A percentile compares a stretch with the other conserved stretches of the same genome.
Evolutionary conservation across 1,140 invertebrate species (phyloP).

Genomic region (Cyclargus thomasi): DNA sequence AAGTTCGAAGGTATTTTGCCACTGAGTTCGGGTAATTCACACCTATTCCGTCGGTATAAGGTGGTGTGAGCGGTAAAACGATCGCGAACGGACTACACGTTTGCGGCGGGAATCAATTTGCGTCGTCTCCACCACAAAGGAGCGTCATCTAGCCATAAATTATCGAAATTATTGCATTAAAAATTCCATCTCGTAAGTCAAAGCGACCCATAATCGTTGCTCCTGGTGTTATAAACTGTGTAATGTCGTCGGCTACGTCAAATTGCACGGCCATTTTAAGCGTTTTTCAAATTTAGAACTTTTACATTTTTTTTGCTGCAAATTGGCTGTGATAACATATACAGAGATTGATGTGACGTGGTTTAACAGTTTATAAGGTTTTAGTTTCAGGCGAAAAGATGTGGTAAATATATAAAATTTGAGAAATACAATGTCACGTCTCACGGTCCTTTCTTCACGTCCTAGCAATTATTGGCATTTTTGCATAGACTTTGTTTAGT

Average conservation of each 20-base stretch:
- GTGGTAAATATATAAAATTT: too few relatives aligned
- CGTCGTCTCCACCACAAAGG: slow-evolving; percentile 46
- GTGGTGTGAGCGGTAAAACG: too few relatives aligned
- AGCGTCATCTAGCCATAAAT: slow-evolving; percentile 76
- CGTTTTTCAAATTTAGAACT: not conserved
- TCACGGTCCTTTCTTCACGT: too few relatives aligned
- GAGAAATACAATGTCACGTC: too few relatives aligned
- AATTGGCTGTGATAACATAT: not conserved
- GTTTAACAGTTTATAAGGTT: too few relatives aligned
- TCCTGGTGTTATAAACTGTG: slow-evolving; percentile 17
- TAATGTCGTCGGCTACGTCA: slow-evolving; percentile 24
- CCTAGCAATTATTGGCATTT: too few relatives aligned
- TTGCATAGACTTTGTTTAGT: too few relatives aligned
- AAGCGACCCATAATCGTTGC: slow-evolving; percentile 72
- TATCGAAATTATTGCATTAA: slow-evolving; percentile 82
- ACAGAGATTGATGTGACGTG: not conserved
- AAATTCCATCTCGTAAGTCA: slow-evolving; percentile 80
- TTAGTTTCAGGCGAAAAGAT: too few relatives aligned
- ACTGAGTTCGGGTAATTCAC: too few relatives aligned
- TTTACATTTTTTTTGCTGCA: not conserved
- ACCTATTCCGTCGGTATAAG: too few relatives aligned
- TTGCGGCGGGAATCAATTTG: slow-evolving; percentile 16
- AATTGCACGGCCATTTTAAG: slow-evolving; percentile 1
- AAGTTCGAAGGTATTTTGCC: too few relatives aligned
- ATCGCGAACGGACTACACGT: not conserved